Evolutionary conservation across 2,888 invertebrate species (phyloP).

Genomic region (Lithophane leautieri): DNA sequence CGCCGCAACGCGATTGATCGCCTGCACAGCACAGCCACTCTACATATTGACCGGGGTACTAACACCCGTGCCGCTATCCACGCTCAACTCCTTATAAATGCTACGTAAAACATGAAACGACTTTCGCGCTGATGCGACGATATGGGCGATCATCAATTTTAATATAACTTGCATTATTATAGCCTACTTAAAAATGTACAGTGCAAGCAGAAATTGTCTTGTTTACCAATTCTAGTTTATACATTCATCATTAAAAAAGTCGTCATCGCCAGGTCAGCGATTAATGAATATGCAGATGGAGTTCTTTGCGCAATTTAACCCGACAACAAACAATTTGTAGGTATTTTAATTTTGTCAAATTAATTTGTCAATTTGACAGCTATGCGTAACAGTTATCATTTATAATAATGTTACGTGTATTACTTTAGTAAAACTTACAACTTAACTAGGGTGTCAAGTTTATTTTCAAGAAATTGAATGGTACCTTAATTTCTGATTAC

Average conservation of each 20-base stretch:
- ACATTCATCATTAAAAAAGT: slow-evolving; percentile 62
- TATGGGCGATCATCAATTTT: slow-evolving; percentile 37
- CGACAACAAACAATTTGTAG: slow-evolving; percentile 82
- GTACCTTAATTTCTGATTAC: neutral
- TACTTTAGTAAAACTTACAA: neutral
- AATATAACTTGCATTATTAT: slow-evolving; percentile 31
- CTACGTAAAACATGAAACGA: slow-evolving; percentile 77
- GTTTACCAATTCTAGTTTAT: slow-evolving; percentile 55
- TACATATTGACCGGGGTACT: slow-evolving; percentile 89
- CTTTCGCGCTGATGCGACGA: slow-evolving; percentile 57
- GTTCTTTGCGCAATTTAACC: slow-evolving; percentile 83
- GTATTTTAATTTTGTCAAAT: slow-evolving; percentile 79
- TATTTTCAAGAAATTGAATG: neutral
- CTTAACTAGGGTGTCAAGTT: neutral
- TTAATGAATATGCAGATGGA: slow-evolving; percentile 86
- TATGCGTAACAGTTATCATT: slow-evolving; percentile 29
- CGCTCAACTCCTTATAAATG: slow-evolving; percentile 81
- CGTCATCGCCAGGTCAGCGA: slow-evolving; percentile 73
- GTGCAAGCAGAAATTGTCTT: slow-evolving; percentile 50
- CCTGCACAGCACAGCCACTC: slow-evolving; percentile 88
- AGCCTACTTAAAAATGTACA: slow-evolving; percentile 26
- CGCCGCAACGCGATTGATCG: slow-evolving; percentile 88
- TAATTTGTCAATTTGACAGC: slow-evolving; percentile 43
- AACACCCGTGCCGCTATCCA: slow-evolving; percentile 86
- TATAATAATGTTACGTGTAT: slow-evolving; percentile 18